Conservation (phyloP, 2,797 vertebrate species). For the Protosalanx chinensis region DNA sequence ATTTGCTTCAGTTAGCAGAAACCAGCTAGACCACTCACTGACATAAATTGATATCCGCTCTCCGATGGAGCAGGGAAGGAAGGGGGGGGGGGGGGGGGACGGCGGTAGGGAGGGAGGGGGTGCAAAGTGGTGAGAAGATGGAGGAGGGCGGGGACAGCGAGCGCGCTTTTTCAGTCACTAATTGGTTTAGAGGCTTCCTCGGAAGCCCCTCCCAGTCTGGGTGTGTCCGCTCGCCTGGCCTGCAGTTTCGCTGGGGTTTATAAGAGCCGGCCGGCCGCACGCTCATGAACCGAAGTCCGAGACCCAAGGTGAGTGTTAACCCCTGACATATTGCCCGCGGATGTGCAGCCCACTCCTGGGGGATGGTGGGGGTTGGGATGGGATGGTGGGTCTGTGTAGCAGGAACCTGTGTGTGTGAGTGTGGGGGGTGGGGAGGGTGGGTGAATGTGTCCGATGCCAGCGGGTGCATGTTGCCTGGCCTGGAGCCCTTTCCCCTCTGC, state of each 20-base stretch:
- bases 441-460: slow-evolving; percentile 1
- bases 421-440: slow-evolving; percentile 37
- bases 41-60: slow-evolving; percentile 87
- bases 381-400: not conserved
- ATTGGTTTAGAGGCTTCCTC: slow-evolving; percentile 79
- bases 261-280: slow-evolving; percentile 64
- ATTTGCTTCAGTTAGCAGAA: slow-evolving; percentile 77
- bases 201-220: slow-evolving; percentile 83
- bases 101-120: slow-evolving; percentile 41
- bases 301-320: slow-evolving; percentile 81
- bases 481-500: slow-evolving; percentile 37
- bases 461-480: slow-evolving; percentile 63
- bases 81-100: slow-evolving; percentile 58
- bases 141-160: slow-evolving; percentile 40
- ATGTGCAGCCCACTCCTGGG: slow-evolving; percentile 12
- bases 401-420: slow-evolving; percentile 5
- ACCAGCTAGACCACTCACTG: slow-evolving; percentile 78
- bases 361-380: not conserved
- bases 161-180: slow-evolving; percentile 66
- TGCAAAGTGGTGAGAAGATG: slow-evolving; percentile 42
- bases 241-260: slow-evolving; percentile 67
- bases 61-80: slow-evolving; percentile 67
- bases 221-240: slow-evolving; percentile 65
- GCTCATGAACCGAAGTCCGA: slow-evolving; percentile 78
- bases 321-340: slow-evolving; percentile 14